These are phyloP conservation scores for Malurus alboscapulatus DNA, from an alignment of 2,113 vertebrate species.

Conservation along the genomic window DNA sequence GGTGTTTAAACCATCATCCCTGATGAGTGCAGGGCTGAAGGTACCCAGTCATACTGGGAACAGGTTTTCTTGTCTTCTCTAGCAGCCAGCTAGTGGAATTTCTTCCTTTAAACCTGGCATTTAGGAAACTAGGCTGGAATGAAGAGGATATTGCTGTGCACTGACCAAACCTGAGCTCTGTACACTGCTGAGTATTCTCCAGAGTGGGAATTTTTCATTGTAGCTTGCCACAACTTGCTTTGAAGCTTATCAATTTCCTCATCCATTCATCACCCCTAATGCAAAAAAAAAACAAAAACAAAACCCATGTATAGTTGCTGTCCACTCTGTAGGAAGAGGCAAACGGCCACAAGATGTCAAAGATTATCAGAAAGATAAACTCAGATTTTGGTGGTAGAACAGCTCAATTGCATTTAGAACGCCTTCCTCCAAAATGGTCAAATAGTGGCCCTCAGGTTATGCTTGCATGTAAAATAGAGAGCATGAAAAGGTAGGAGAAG, in stretches of 20 bases:
- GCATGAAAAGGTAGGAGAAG: background rate
- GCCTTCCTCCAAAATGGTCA: background rate
- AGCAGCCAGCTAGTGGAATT: background rate
- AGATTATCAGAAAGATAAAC: background rate
- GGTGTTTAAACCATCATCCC: background rate
- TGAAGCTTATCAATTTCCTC: background rate
- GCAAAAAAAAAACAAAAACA: background rate
- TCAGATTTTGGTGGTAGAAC: background rate
- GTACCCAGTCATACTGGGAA: background rate
- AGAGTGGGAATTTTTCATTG: background rate
- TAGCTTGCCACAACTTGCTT: background rate
- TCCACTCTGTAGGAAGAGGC: background rate
- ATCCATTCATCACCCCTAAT: background rate
- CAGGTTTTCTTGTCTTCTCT: background rate
- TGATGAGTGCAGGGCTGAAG: background rate
- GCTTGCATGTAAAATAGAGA: background rate
- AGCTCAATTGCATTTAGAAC: background rate
- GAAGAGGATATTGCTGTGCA: background rate
- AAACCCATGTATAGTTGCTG: accelerated
- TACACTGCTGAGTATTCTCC: background rate
- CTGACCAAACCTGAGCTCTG: background rate
- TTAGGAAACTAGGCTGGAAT: background rate
- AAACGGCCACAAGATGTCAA: background rate
- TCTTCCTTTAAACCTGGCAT: background rate
- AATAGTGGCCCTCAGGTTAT: background rate